Evolutionary conservation across 2,797 vertebrate species (phyloP).

Genomic region (Netta rufina): DNA sequence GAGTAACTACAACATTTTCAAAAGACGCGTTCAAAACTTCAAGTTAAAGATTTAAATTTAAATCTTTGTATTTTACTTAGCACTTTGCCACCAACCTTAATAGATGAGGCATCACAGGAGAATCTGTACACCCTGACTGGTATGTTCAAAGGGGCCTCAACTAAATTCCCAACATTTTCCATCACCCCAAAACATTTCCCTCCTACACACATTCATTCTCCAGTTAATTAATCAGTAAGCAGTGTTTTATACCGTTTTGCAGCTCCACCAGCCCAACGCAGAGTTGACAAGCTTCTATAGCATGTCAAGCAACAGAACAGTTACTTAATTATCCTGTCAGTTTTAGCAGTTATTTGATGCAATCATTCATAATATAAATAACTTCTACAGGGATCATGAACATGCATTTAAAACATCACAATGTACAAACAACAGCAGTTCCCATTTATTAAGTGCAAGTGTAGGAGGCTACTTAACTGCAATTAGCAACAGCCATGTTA

Average conservation of each 20-base stretch:
- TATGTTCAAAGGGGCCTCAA: neutral
- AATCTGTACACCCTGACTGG: neutral
- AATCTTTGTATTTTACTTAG: neutral
- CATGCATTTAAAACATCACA: neutral
- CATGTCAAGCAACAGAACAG: neutral
- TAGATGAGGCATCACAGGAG: neutral
- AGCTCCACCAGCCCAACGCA: neutral
- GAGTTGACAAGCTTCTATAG: neutral
- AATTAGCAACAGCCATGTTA: constrained; percentile 1
- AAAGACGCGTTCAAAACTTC: neutral
- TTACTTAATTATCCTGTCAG: constrained; percentile 13
- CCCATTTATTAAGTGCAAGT: neutral
- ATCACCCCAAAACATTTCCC: neutral
- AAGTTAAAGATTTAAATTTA: neutral
- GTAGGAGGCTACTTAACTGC: neutral
- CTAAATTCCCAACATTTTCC: neutral
- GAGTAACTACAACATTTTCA: rapidly evolving
- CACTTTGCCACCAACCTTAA: neutral
- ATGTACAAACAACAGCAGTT: neutral
- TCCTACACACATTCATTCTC: neutral
- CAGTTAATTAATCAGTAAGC: neutral
- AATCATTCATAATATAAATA: neutral
- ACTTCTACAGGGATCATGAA: neutral
- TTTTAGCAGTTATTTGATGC: neutral
- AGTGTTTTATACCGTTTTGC: too few species aligned